Percentiles rank a stretch among this genome's conserved stretches.
phyloP scores from a whole-genome alignment of 2,113 vertebrate genomes.

The Amphilophus citrinellus region DNA sequence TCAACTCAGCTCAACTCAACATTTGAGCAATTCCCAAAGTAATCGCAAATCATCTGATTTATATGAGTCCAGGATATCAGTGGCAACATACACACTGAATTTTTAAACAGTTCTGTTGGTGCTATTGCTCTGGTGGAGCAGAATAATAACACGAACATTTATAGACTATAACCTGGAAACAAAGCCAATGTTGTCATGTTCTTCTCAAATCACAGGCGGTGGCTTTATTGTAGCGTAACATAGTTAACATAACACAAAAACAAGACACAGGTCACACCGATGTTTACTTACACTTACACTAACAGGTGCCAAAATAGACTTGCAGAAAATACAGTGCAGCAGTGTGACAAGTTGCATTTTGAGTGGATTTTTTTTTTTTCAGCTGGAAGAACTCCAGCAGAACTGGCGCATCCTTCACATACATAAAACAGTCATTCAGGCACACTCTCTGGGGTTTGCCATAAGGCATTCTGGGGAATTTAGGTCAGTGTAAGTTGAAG shows the following conservation, averaged over 20 bases:
- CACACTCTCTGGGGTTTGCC: conserved; percentile 38
- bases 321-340: not conserved
- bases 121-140: not conserved
- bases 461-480: conserved; percentile 47
- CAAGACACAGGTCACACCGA: not conserved
- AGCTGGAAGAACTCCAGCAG: conserved; percentile 17
- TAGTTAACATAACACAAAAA: no score
- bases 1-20: no score
- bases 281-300: not conserved
- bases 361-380: conserved; percentile 18
- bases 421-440: conserved; percentile 38
- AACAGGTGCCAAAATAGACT: not conserved
- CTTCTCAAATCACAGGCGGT: not conserved
- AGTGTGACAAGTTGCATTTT: conserved; percentile 22
- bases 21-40: not conserved
- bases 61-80: not conserved
- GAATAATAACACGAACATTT: not conserved
- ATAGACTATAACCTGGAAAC: not conserved
- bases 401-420: conserved; percentile 30
- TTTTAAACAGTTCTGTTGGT: not conserved
- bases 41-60: not conserved
- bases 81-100: not conserved
- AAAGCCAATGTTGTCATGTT: not conserved
- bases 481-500: conserved; percentile 55
- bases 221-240: no score